Evolutionary conservation across 1,140 invertebrate species (phyloP).

Genomic region (Zaprionus camerounensis): DNA sequence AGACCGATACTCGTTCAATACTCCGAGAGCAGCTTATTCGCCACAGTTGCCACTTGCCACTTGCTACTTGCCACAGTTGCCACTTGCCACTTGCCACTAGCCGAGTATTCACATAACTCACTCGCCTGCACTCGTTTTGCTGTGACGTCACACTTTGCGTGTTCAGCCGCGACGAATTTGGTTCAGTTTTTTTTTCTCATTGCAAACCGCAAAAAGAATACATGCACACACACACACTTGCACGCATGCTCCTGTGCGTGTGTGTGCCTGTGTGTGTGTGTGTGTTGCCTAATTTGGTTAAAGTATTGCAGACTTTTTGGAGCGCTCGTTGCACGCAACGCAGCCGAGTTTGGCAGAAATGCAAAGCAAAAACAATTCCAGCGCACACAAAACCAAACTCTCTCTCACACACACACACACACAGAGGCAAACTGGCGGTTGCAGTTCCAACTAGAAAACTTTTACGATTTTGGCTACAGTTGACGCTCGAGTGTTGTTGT

Average conservation of each 20-base stretch:
- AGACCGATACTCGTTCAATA: no score
- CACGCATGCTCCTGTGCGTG: constrained; percentile 10
- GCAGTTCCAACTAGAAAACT: constrained; percentile 34
- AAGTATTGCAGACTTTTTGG: constrained; percentile 42
- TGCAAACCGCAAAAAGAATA: constrained; percentile 30
- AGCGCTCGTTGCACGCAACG: constrained; percentile 44
- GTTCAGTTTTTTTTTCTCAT: constrained; percentile 8
- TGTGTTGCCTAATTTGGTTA: constrained; percentile 53
- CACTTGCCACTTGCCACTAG: neutral
- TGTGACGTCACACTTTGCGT: constrained; percentile 43
- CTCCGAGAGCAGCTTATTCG: neutral
- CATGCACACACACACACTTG: neutral
- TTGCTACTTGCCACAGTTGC: neutral
- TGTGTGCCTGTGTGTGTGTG: neutral
- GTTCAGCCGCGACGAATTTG: constrained; percentile 17
- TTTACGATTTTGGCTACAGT: constrained; percentile 28
- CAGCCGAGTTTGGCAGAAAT: constrained; percentile 37
- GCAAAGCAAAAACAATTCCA: constrained; percentile 36
- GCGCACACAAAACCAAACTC: constrained; percentile 12
- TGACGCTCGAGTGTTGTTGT: constrained; percentile 28
- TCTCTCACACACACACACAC: constrained; percentile 13
- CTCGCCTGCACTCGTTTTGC: constrained; percentile 7
- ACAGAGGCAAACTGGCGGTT: constrained; percentile 18
- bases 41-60: neutral
- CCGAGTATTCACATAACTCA: constrained; percentile 1